These are phyloP conservation scores for Pseudolycoriella hygida DNA, from an alignment of 2,888 invertebrate species.

Conservation along the genomic window DNA sequence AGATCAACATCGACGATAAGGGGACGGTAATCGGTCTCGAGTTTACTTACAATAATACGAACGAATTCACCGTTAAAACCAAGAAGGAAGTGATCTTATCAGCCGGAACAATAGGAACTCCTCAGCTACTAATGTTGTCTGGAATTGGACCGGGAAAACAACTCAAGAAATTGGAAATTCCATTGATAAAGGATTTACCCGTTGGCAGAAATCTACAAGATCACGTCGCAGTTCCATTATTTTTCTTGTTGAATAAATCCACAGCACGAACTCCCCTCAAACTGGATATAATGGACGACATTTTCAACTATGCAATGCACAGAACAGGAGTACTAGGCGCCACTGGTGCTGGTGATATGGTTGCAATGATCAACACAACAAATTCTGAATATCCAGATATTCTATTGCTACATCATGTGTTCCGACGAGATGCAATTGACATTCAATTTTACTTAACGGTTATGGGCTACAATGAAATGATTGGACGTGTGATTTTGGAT, in stretches of 20 bases:
- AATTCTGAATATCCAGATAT: slow-evolving; percentile 14
- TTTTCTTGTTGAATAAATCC: slow-evolving; percentile 17
- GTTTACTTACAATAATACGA: slow-evolving; percentile 4
- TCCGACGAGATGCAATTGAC: slow-evolving; percentile 16
- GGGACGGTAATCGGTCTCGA: slow-evolving; percentile 45
- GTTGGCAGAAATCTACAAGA: slow-evolving; percentile 66
- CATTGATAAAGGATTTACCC: slow-evolving; percentile 37
- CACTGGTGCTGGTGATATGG: slow-evolving; percentile 29
- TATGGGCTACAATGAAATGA: slow-evolving; percentile 21
- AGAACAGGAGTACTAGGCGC: slow-evolving; percentile 31
- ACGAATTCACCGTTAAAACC: slow-evolving; percentile 21
- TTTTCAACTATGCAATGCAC: slow-evolving; percentile 31
- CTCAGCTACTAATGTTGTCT: slow-evolving; percentile 62
- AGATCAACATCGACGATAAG: slow-evolving; percentile 42
- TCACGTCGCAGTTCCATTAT: slow-evolving; percentile 40
- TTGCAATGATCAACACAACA: slow-evolving; percentile 33
- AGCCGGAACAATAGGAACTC: slow-evolving; percentile 59
- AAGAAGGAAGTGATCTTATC: slow-evolving; percentile 55
- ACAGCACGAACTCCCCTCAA: slow-evolving; percentile 2
- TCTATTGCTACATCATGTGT: slow-evolving; percentile 21
- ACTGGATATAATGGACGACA: slow-evolving; percentile 13
- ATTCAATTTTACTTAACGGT: slow-evolving; percentile 21
- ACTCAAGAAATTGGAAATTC: slow-evolving; percentile 34
- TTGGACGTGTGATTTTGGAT: slow-evolving; percentile 19
- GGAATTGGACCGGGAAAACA: slow-evolving; percentile 51